Conservation (phyloP, 2,888 invertebrate species). For the Agrotis puta region DNA sequence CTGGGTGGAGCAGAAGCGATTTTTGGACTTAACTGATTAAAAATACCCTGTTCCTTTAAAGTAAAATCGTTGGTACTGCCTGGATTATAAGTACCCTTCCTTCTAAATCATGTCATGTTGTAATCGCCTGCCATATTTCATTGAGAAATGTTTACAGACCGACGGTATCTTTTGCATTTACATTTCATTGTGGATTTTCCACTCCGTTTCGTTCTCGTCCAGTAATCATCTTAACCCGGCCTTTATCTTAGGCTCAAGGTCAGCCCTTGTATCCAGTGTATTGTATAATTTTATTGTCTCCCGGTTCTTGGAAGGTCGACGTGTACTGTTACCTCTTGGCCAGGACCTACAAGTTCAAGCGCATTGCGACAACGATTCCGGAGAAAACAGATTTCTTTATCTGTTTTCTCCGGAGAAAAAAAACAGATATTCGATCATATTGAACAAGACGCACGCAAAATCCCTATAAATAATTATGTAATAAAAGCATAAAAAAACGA, state of each 20-base stretch:
- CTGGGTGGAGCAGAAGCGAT: too few relatives aligned
- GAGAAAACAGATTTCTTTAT: neutral
- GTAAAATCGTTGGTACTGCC: too few relatives aligned
- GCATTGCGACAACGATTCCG: neutral
- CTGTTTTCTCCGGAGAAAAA: too few relatives aligned
- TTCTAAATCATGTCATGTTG: too few relatives aligned
- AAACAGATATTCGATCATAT: too few relatives aligned
- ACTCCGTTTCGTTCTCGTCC: constrained; percentile 17
- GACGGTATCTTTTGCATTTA: neutral
- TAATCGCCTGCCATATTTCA: too few relatives aligned
- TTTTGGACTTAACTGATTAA: too few relatives aligned
- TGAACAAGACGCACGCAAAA: too few relatives aligned
- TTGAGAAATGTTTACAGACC: neutral
- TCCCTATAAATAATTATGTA: too few relatives aligned
- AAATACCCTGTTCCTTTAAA: too few relatives aligned
- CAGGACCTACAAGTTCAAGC: neutral
- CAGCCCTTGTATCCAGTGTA: constrained; percentile 44
- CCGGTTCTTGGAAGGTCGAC: constrained; percentile 31
- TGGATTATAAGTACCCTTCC: neutral
- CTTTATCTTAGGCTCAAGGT: constrained; percentile 55
- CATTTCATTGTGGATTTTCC: constrained; percentile 30
- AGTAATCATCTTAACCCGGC: constrained; percentile 46
- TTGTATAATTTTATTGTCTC: constrained; percentile 54
- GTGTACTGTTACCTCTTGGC: constrained; percentile 5
- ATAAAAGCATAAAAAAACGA: too few relatives aligned